These are phyloP conservation scores for Oreochromis grahami DNA, from an alignment of 2,797 vertebrate genomes.

Conservation along the genomic window DNA sequence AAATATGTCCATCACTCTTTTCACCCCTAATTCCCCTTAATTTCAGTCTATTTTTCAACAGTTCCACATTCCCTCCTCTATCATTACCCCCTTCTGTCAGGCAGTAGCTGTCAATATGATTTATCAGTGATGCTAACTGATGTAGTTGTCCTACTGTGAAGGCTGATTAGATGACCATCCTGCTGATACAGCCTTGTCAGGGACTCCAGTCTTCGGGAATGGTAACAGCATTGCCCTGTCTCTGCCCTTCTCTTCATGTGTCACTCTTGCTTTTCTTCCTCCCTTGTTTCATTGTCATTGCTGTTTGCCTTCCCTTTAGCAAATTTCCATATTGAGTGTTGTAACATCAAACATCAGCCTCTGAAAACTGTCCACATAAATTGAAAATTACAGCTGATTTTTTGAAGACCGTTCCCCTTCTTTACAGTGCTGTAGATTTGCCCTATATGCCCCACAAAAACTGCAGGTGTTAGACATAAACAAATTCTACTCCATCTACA, in stretches of 20 bases:
- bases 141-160: slow-evolving; percentile 53
- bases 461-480: not conserved
- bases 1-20: slow-evolving; percentile 17
- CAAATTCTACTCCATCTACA: not conserved
- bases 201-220: not conserved
- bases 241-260: slow-evolving; percentile 1
- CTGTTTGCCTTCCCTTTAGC: not conserved
- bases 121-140: slow-evolving; percentile 51
- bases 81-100: slow-evolving; percentile 33
- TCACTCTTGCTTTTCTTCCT: slow-evolving; percentile 3
- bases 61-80: slow-evolving; percentile 22
- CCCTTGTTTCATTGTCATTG: not conserved
- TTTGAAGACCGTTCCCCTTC: not conserved
- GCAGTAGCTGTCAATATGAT: slow-evolving; percentile 58
- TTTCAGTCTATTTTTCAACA: slow-evolving; percentile 46
- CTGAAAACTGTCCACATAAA: not conserved
- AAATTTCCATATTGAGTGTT: not conserved
- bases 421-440: not conserved
- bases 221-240: slow-evolving; percentile 7
- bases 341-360: slow-evolving; percentile 5
- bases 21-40: slow-evolving; percentile 10
- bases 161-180: slow-evolving; percentile 59
- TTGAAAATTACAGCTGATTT: not conserved
- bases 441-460: slow-evolving; percentile 21
- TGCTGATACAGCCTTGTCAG: slow-evolving; percentile 31